Conservation (phyloP, 2,113 vertebrate species). For the Colinus virginianus region DNA sequence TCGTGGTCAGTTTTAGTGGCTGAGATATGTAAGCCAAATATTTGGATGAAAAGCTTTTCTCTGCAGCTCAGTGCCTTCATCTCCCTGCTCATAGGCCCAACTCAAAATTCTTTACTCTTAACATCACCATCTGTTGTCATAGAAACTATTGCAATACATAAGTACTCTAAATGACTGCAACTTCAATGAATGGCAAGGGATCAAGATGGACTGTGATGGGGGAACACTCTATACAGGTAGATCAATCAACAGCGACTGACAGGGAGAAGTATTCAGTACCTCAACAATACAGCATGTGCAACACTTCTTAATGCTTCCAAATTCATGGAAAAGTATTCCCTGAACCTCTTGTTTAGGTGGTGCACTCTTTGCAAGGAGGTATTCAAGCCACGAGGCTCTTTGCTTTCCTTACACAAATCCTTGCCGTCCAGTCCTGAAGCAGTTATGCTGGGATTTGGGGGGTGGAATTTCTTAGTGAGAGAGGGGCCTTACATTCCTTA, state of each 20-base stretch:
- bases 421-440: not conserved
- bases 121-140: slow-evolving; percentile 79
- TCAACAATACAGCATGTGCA: not conserved
- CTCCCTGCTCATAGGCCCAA: slow-evolving; percentile 69
- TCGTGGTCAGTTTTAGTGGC: slow-evolving; percentile 7
- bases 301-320: slow-evolving; percentile 30
- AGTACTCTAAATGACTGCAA: slow-evolving; percentile 74
- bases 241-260: not conserved
- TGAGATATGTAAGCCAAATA: not conserved
- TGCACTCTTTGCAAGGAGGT: slow-evolving; percentile 40
- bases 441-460: slow-evolving; percentile 7
- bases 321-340: not conserved
- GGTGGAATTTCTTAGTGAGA: not conserved
- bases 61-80: slow-evolving; percentile 54
- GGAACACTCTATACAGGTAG: slow-evolving; percentile 52
- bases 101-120: slow-evolving; percentile 76
- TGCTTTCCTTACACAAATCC: slow-evolving; percentile 39
- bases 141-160: slow-evolving; percentile 76
- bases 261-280: not conserved
- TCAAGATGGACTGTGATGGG: slow-evolving; percentile 60
- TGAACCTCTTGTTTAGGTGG: slow-evolving; percentile 51
- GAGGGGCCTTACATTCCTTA: not conserved
- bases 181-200: slow-evolving; percentile 70
- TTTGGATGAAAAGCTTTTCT: slow-evolving; percentile 49
- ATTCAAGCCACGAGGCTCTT: slow-evolving; percentile 17